A percentile compares a stretch with the other conserved stretches of the same genome.
Evolutionary conservation across 1,140 invertebrate species (phyloP).

Genomic region (Hyles vespertilio): DNA sequence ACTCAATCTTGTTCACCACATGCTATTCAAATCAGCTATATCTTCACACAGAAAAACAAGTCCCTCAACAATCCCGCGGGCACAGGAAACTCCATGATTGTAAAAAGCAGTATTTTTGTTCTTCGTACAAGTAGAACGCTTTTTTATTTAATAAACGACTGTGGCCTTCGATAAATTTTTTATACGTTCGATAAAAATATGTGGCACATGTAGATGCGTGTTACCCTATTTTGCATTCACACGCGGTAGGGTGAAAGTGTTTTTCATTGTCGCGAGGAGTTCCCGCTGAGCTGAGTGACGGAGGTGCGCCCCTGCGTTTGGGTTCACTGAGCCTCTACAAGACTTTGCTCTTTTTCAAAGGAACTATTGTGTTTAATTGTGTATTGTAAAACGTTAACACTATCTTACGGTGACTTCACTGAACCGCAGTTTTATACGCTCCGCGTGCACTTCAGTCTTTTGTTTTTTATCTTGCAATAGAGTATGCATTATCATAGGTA

Average conservation of each 20-base stretch:
- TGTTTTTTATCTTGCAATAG: background rate
- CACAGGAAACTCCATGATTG: constrained; percentile 2
- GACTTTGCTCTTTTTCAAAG: constrained; percentile 22
- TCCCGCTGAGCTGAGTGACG: constrained; percentile 20
- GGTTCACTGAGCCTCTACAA: constrained; percentile 31
- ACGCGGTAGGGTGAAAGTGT: constrained; percentile 34
- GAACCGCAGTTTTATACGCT: too few species aligned
- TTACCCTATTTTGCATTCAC: constrained; percentile 40
- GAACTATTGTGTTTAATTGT: constrained; percentile 10
- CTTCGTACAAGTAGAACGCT: constrained; percentile 17
- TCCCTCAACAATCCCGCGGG: too few species aligned
- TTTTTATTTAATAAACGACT: constrained; percentile 48
- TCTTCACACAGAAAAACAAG: too few species aligned
- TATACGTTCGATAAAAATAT: constrained; percentile 20
- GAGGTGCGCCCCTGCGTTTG: constrained; percentile 34
- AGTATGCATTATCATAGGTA: background rate
- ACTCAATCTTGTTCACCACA: too few species aligned
- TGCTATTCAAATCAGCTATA: too few species aligned
- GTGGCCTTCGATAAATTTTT: constrained; percentile 35
- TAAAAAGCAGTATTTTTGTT: constrained; percentile 12
- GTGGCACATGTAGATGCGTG: constrained; percentile 15
- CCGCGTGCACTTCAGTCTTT: too few species aligned
- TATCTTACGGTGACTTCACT: too few species aligned
- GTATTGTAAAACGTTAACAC: constrained; percentile 1
- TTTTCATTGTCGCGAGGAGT: constrained; percentile 39